Base-by-base conservation (phyloP, 2,888 invertebrate genomes). In the Drosophila mayaguana region DNA sequence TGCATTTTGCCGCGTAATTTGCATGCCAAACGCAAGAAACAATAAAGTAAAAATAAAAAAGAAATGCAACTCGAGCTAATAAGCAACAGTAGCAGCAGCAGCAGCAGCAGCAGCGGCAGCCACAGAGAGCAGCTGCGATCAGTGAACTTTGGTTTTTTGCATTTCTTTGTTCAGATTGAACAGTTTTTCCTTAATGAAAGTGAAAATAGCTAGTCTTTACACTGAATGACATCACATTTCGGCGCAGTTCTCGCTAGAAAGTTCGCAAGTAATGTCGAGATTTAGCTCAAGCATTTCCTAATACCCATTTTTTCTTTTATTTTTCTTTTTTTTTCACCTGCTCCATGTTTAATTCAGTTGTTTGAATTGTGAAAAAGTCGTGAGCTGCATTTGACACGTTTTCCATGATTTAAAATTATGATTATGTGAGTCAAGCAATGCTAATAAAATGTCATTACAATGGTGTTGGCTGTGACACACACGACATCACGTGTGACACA, bases 361-460 rank as follows among this genome's bases (percentile, higher is more conserved):
- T 51, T 38, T 32, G 40, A 28, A 75, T 77, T 72, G 60, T 76
- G 53, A 51, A 67, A 54, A 55, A 56, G 42, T 67, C 82, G 68
- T 69, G 75, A 75, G 59, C 57, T 32, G 63, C 63, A 69, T 70
- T 62, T 74, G 82, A 65, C 88, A 83, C 74, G 82, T 84, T 84
- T 87, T 87, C 74, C 87, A 84, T 76, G 79, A 87, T 83, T 87
- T 74, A 80, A 78, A 88, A 71, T 75, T 71, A 74, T 86, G 83
- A 86, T 83, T 68, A 81, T 75, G 69, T 83, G 71, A 73, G 75
- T 80, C 74, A 75, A 85, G 71, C 68, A 68, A 69, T 75, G 88
- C 70, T 71, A 80, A 82, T 83, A 55, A 83, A 65, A 70, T 83
- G 69, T 43, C 75, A 71, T 72, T 75, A 87, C 82, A 84, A 75